These are phyloP conservation scores for Aurelia aurita complex sp. Pacific DNA, from an alignment of 30 jellyfish, hydroid and myxozoan genomes.

Conservation along the genomic window DNA sequence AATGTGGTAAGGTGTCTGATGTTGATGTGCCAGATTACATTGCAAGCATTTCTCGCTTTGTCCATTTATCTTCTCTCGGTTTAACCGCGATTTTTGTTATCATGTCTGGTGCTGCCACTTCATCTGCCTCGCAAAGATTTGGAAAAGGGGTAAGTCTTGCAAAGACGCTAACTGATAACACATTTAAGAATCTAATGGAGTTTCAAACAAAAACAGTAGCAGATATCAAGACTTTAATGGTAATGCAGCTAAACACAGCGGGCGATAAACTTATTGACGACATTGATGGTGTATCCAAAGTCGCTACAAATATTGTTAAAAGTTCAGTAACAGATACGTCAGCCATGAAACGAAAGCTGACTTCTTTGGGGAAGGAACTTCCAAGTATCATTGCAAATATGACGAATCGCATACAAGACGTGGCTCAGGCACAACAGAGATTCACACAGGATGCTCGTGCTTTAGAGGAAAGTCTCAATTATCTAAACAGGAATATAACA, in stretches of 20 bases:
- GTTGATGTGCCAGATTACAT: neutral
- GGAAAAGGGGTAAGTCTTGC: conserved; percentile 31
- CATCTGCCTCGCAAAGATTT: conserved; percentile 33
- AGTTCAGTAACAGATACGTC: neutral
- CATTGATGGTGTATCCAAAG: conserved; percentile 1
- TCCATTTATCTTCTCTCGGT: conserved; percentile 13
- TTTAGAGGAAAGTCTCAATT: conserved; percentile 8
- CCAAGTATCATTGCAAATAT: neutral
- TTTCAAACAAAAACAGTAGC: conserved; percentile 31
- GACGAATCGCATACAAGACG: neutral
- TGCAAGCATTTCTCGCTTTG: neutral
- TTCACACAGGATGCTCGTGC: neutral
- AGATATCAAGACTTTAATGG: conserved; percentile 23
- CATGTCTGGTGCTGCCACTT: conserved; percentile 37
- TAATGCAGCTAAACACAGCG: conserved; percentile 23
- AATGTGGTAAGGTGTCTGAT: conserved; percentile 16
- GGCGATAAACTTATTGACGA: conserved; percentile 8
- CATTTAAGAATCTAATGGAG: conserved; percentile 31
- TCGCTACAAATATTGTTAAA: neutral
- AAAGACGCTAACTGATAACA: conserved; percentile 4
- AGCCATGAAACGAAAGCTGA: conserved; percentile 2
- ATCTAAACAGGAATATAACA: neutral
- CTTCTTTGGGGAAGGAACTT: conserved; percentile 3
- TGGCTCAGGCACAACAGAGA: neutral
- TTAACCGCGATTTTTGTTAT: conserved; percentile 1